Base-by-base conservation (phyloP, 2,797 vertebrate species). In the Muraenolepis orangiensis region DNA sequence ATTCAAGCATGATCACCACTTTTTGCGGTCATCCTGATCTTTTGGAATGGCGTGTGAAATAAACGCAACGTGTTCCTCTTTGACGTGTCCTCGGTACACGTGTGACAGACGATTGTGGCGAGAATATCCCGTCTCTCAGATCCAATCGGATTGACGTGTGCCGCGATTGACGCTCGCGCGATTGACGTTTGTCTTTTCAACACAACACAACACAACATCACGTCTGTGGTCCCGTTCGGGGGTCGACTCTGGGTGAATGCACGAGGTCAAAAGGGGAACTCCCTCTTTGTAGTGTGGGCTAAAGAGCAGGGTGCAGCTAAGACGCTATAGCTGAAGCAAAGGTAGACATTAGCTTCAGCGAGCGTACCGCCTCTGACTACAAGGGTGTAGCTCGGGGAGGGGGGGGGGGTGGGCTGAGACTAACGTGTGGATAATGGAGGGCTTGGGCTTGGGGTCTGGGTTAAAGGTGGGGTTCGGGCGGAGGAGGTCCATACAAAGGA, bases 401-500 rank as follows among this genome's bases (percentile, higher is more conserved):
- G 8, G 20, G n/a, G n/a, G 46, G 20, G 46, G 18, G 46, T 18
- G 8, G 20, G n/a, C 20, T 57, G 46, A 57, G 46, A 57, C 46
- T 57, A 57, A 57, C 34, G 1, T 20, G 34, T 57, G 76, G 77
- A 72, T 84, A 87, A 88, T 88, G 66, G 76, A 42, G 68, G 85
- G 80, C 84, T 88, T 77, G 68, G 85, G 80, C 84, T 88, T 77
- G 32, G 64, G 36, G 68, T 61, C 64, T 68, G 78, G 71, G 78
- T 80, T 73, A 40, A 57, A 73, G 51, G 72, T 75, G 72, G 72
- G 74, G 81, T 36, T 81, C 38, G 75, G 72, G 66, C 72, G 75
- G 74, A 78, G 81, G 73, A 66, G 67, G 66, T n/a, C 16, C 46
- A 20, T 72, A 42, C 70, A 78, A 80, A 82, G 80, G 72, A 76